Base-by-base conservation (phyloP, 2,888 invertebrate species). In the Chrysotoxum bicinctum region DNA sequence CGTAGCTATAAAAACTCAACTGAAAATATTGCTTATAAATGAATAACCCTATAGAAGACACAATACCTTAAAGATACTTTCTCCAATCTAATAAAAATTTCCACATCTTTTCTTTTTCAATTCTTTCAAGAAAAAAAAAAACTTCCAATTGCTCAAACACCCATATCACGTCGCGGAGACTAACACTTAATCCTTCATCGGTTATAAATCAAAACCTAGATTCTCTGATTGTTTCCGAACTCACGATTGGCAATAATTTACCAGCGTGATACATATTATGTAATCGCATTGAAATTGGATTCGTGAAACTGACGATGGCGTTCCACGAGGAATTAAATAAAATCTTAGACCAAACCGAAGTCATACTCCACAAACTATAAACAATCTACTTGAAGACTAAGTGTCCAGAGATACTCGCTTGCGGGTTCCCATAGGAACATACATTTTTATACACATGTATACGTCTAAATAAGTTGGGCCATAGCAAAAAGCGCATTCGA, bases 161-260 rank as follows among this genome's bases (percentile, higher is more conserved):
- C 43, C 45, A 62, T 69, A 78, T 64, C 70, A 37, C 48, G 40
- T 66, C 37, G 21, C 80, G 14, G 2, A 70, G 40, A 48, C 19
- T 58, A 83, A 78, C 74, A 83, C 83, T 78, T 74, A 75, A 75
- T 84, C 69, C 74, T 66, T 52, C 43, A 58, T 70, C 64, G 74
- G 43, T 50, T 70, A 72, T 84, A 84, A 84, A 84, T 84, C 84
- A 82, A 75, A 80, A 68, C 45, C 45, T 48, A 76, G 84, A 84
- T 84, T 73, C 56, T 69, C 72, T 81, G 81, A 85, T 85, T 81
- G 81, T 76, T 81, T 58, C 35, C 58, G 35, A 76, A 40, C 85
- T 85, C 85, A 85, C 85, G 85, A 85, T 81, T 73, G 73, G 75
- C 85, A 73, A 85, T 81, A 81, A 85, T 85, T 85, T 85, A 85